A percentile compares a stretch with the other conserved stretches of the same genome.
Evolutionary conservation across 35 echinoderm and acorn worm species (phyloP).

Genomic region (Apostichopus japonicus): DNA sequence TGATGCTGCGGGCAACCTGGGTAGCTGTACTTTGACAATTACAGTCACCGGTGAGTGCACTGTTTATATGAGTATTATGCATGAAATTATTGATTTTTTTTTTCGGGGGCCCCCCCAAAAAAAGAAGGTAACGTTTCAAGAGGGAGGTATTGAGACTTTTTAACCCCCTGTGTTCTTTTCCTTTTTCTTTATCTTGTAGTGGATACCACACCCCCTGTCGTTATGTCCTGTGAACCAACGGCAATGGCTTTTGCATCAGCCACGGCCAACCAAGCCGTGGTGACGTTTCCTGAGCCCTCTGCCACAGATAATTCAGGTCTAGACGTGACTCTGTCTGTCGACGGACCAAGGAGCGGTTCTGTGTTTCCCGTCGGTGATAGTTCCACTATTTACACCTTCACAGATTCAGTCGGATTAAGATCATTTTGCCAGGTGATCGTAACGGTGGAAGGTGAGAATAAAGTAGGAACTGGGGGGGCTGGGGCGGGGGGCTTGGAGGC

Average conservation of each 20-base stretch:
- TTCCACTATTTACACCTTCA: conserved; percentile 15
- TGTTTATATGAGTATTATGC: not conserved
- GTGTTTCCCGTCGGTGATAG: not conserved
- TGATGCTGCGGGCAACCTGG: conserved; percentile 26
- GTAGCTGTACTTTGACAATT: not conserved
- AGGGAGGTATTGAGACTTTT: too few species aligned
- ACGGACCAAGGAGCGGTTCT: not conserved
- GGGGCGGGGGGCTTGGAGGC: too few species aligned
- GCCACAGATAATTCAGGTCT: conserved; percentile 15
- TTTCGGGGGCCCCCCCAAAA: too few species aligned
- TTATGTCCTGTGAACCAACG: not conserved
- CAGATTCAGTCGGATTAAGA: not conserved
- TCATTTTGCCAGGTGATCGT: not conserved
- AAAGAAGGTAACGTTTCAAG: too few species aligned
- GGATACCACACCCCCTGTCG: not conserved
- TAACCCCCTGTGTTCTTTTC: too few species aligned
- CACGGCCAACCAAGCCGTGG: not conserved
- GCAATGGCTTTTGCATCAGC: not conserved
- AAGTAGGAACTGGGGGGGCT: too few species aligned
- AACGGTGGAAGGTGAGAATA: not conserved
- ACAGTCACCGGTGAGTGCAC: not conserved
- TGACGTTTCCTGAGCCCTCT: not conserved
- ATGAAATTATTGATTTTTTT: not conserved
- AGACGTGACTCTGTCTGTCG: not conserved
- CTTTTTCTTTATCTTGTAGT: not conserved